A percentile compares a stretch with the other conserved stretches of the same genome.
phyloP scores from a whole-genome alignment of 2,797 vertebrate species.

The Sebastes oblongus region DNA sequence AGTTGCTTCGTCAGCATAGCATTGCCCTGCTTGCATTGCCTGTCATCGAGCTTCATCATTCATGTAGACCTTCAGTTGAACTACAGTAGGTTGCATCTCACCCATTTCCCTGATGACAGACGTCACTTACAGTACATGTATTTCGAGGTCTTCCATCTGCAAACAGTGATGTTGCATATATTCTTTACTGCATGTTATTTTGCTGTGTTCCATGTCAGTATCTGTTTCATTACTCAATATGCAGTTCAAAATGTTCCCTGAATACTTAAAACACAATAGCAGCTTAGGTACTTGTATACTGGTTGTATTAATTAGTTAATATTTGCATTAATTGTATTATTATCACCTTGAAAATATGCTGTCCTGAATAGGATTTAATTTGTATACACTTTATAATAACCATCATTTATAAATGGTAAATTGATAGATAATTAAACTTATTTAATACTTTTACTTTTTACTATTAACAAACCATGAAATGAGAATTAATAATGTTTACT shows the following conservation, averaged over 20 bases:
- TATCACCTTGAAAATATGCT: background rate
- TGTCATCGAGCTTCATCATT: constrained; percentile 62
- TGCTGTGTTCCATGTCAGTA: constrained; percentile 57
- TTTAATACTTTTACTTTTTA: too few species aligned
- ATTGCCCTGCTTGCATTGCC: constrained; percentile 65
- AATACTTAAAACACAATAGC: background rate
- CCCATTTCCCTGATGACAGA: constrained; percentile 68
- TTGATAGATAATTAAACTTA: too few species aligned
- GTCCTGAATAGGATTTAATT: background rate
- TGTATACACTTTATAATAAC: background rate
- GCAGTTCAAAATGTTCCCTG: background rate
- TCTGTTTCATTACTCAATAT: constrained; percentile 22
- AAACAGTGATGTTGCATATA: constrained; percentile 88
- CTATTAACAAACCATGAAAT: too few species aligned
- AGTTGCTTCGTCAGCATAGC: constrained; percentile 60
- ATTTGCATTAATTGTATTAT: background rate
- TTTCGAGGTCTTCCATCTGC: constrained; percentile 93
- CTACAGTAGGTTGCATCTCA: constrained; percentile 58
- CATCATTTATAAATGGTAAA: too few species aligned
- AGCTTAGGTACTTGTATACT: background rate
- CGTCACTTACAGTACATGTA: constrained; percentile 77
- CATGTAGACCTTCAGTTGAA: constrained; percentile 71
- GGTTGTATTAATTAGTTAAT: background rate
- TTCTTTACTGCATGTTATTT: constrained; percentile 77
- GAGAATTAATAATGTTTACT: too few species aligned